Base-by-base conservation (phyloP, 2,113 vertebrate genomes). In the Lontra canadensis region DNA sequence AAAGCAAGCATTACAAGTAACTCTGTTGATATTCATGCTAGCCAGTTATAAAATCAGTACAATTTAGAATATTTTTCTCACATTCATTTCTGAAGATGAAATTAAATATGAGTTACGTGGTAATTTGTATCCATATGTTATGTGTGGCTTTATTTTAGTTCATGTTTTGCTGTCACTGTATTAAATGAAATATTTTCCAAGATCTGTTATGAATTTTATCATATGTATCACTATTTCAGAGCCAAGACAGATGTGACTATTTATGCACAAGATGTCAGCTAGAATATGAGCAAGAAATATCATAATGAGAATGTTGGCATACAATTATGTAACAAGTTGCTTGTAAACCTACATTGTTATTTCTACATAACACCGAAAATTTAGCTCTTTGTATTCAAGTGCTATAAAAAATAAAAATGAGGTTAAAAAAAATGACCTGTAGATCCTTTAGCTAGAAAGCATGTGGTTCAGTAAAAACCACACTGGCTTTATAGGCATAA, bases 221-320 rank as follows among this genome's bases (percentile, higher is more conserved):
- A 84, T 71, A 93, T 89, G 86, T 84, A 76, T 92, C 88, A 95
- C 18, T 93, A 52, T 78, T 97, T 97, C 42, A 93, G 93, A 96
- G 88, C 95, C 97, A 98, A 97, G 91, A 96, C 91, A 97, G 93
- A 98, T 97, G 96, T 97, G 88, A 96, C 36, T 97, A 91, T 97
- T 96, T 97, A 96, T 69, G 55, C 47, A 88, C 74, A 96, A 97
- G 89, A 97, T 97, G 91, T 93, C 96, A 97, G 55, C 69, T 93
- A 97, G 73, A 95, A 97, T 94, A 83, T 95, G 96, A 97, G 55
- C 93, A 97, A 81, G 91, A 95, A 95, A 93, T 92, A 94, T 55
- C 90, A 94, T 87, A 74, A 95, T 90, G 88, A 96, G 71, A 98
- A 88, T 95, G 93, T 88, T 97, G 90, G 78, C 90, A 95, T 78